Percentiles rank a stretch among this genome's conserved stretches.
Conservation (phyloP, 1,140 invertebrate genomes). For the Carcinoscorpius rotundicauda region DNA sequence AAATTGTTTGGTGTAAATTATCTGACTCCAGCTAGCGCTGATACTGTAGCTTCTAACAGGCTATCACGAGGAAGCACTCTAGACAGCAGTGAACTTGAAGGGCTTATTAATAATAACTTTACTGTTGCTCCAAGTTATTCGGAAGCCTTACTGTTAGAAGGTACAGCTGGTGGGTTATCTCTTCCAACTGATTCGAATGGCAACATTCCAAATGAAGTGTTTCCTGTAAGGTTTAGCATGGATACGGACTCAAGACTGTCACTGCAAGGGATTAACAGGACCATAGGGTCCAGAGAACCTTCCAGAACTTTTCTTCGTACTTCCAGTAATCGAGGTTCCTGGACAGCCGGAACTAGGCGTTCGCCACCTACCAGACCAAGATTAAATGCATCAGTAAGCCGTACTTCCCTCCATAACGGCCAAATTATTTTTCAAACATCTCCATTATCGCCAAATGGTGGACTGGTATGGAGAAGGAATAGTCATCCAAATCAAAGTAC, state of each 20-base stretch:
- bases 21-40: constrained; percentile 33
- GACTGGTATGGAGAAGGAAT: constrained; percentile 13
- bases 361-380: too few relatives aligned
- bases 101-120: constrained; percentile 50
- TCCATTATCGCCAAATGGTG: constrained; percentile 20
- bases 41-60: constrained; percentile 19
- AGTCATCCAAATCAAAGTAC: constrained; percentile 12
- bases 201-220: not conserved
- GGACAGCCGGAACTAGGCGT: too few relatives aligned
- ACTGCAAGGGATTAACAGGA: too few relatives aligned
- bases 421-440: constrained; percentile 24
- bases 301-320: too few relatives aligned
- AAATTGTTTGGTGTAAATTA: constrained; percentile 44
- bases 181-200: not conserved
- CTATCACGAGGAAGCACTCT: constrained; percentile 44
- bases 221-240: too few relatives aligned
- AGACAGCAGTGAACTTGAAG: constrained; percentile 45
- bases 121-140: constrained; percentile 52
- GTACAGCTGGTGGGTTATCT: not conserved
- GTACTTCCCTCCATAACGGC: constrained; percentile 26
- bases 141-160: constrained; percentile 42
- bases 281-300: too few relatives aligned
- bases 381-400: not conserved
- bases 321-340: too few relatives aligned
- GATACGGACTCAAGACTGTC: too few relatives aligned